Evolutionary conservation across 2,888 invertebrate genomes (phyloP), one percentile per base, ranked within the genome.

Genomic region (Cheilosia vulpina): DNA sequence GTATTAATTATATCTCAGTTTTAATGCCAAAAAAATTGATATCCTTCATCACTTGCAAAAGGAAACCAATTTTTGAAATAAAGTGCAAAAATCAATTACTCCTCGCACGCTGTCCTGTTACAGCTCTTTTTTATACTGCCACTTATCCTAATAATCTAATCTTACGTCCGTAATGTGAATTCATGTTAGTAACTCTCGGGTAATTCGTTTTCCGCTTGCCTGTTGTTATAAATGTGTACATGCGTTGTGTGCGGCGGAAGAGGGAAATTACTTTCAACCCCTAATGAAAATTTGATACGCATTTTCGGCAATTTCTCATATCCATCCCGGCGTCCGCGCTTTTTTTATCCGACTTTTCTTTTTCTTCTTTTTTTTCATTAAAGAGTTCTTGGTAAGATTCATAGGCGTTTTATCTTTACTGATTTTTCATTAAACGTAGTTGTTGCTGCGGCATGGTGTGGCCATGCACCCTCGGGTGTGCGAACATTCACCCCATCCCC

Each of bases 241-340:
- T 9, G 9, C 17, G 2, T 45, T 19, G 19, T 47, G 17, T 47
- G 68, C 19, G 55, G 53, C 66, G 77, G 72, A 80, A 63, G 66
- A 77, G 81, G 72, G 50, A 85, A 85, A 85, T 85, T 85, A 85
- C 85, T 87, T 87, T 87, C 78, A 79, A 80, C 85, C 76, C 87
- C 87, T 87, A 87, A 87, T 87, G 87, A 87, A 87, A 87, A 87
- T 87, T 87, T 87, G 87, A 87, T 87, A 87, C 87, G 81, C 84
- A 87, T 84, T 87, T 87, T 87, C 71, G 87, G 87, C 81, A 87
- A 87, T 87, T 87, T 84, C 76, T 87, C 87, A 87, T 87, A 87
- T 87, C 72, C n/a, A n/a, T 27, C 7, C 45, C 17, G 80, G 75
- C 72, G 73, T 87, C 62, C 80, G 76, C 69, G 63, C 66, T 75